Evolutionary conservation across 2,888 invertebrate species (phyloP).

Genomic region (Petrolisthes cinctipes): DNA sequence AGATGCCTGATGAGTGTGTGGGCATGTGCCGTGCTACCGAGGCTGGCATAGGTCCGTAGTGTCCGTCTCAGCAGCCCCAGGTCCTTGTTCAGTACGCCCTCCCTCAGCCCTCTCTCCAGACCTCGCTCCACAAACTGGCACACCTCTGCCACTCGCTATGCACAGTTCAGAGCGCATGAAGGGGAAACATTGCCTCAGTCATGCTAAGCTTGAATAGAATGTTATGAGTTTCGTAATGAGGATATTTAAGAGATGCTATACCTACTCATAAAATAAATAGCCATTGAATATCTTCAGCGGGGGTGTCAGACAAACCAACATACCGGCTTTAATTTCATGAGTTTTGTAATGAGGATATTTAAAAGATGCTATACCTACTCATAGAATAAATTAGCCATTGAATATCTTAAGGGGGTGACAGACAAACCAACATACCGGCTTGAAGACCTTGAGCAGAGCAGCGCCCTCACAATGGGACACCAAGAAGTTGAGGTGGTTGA

Average conservation of each 20-base stretch:
- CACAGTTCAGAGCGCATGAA: background rate
- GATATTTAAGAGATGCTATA: background rate
- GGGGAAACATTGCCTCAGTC: no score
- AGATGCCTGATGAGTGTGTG: slow-evolving; percentile 51
- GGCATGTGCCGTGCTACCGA: slow-evolving; percentile 51
- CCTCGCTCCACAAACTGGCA: slow-evolving; percentile 59
- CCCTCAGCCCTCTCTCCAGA: slow-evolving; percentile 52
- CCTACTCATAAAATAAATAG: no score
- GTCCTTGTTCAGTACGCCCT: slow-evolving; percentile 52
- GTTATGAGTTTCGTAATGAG: background rate
- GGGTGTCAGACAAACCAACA: background rate
- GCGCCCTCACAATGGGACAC: slow-evolving; percentile 76
- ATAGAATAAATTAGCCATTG: no score
- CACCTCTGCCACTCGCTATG: slow-evolving; percentile 51
- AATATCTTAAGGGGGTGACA: no score
- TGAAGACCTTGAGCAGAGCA: slow-evolving; percentile 70
- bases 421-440: slow-evolving; percentile 68
- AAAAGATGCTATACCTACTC: no score
- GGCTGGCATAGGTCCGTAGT: slow-evolving; percentile 43
- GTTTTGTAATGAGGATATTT: background rate
- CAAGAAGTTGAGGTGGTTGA: slow-evolving; percentile 80
- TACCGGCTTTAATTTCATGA: slow-evolving; percentile 70
- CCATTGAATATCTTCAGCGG: no score
- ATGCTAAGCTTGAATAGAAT: background rate
- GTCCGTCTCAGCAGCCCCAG: slow-evolving; percentile 42